Base-by-base conservation (phyloP, 2,888 invertebrate species). In the Parochlus steinenii region DNA sequence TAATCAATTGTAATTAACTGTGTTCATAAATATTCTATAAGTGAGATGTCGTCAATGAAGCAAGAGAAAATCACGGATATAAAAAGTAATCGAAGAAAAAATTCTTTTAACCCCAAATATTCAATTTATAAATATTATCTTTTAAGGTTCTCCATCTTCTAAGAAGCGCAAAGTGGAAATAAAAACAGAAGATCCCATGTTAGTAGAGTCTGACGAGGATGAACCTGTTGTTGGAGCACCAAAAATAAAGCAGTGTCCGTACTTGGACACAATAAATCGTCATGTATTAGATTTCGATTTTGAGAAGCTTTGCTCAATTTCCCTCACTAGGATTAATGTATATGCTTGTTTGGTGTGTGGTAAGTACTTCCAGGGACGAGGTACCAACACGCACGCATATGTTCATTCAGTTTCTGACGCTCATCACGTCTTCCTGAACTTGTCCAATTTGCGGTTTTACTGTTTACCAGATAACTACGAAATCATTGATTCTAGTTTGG, bases 401-500 rank as follows among this genome's bases (percentile, higher is more conserved):
- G 95, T 95, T 1, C 98, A 99, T 61, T 93, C 95, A 38, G 93
- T 99, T 3, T 89, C 90, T 26, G 93, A 93, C 48, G 80, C 87
- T 39, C 98, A 99, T 62, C 95, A 95, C 66, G 97, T 99, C 2
- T 99, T 86, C 52, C 66, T 98, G 8, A 99, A 99, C 64, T 67
- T 99, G 33, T 87, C 86, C 47, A 95, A 97, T 0, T 64, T 98
- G 40, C 86, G 90, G 53, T 99, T 98, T 61, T 99, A 98, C 59
- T 99, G 98, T 54, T 64, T 99, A 41, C 98, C 98, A 2, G 98
- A 99, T 54, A 98, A 98, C 58, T 99, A 99, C 64, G 93, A 98
- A 68, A 90, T 99, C 46, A 86, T 95, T 47, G 92, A 90, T 23
- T 27, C 32, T 6, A 31, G 23, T 15, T 15, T 31, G 14, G 17